Percentiles rank a stretch among this genome's conserved stretches.
Evolutionary conservation across 2,888 invertebrate species (phyloP).

Genomic region (Antheraea yamamai): DNA sequence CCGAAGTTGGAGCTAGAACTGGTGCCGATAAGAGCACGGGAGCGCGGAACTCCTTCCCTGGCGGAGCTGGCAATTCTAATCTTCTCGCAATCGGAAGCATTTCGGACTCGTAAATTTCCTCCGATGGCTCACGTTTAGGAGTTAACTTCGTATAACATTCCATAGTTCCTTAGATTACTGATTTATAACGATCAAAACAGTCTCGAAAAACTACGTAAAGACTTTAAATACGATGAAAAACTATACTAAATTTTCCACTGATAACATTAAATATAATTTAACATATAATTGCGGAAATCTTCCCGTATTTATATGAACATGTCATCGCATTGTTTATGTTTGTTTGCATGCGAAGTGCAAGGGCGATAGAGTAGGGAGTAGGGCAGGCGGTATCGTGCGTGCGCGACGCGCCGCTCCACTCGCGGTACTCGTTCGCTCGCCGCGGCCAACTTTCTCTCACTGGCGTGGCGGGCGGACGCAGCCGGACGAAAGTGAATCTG

Average conservation of each 20-base stretch:
- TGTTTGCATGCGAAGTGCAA: conserved; percentile 49
- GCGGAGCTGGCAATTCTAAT: conserved; percentile 75
- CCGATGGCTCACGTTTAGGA: conserved; percentile 70
- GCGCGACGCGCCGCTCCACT: conserved; percentile 71
- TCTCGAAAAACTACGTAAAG: conserved; percentile 33
- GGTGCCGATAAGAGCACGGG: conserved; percentile 69
- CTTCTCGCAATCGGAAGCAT: conserved; percentile 61
- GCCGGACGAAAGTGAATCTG: conserved; percentile 82
- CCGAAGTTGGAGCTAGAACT: conserved; percentile 62
- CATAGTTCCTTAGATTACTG: conserved; percentile 60
- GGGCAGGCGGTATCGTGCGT: conserved; percentile 57
- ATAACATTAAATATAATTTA: conserved; percentile 40
- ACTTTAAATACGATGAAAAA: conserved; percentile 34
- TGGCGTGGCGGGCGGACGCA: conserved; percentile 76
- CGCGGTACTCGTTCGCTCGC: conserved; percentile 80
- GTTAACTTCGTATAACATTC: conserved; percentile 75
- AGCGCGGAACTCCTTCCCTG: conserved; percentile 75
- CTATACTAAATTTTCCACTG: conserved; percentile 44
- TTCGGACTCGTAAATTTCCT: conserved; percentile 64
- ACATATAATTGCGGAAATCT: conserved; percentile 53
- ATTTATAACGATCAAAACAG: conserved; percentile 27
- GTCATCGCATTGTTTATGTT: conserved; percentile 56
- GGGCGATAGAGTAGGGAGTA: conserved; percentile 47
- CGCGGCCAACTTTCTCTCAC: conserved; percentile 82
- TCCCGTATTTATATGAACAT: conserved; percentile 50